Conservation (phyloP, 2,113 vertebrate species). For the Elaphurus davidianus region DNA sequence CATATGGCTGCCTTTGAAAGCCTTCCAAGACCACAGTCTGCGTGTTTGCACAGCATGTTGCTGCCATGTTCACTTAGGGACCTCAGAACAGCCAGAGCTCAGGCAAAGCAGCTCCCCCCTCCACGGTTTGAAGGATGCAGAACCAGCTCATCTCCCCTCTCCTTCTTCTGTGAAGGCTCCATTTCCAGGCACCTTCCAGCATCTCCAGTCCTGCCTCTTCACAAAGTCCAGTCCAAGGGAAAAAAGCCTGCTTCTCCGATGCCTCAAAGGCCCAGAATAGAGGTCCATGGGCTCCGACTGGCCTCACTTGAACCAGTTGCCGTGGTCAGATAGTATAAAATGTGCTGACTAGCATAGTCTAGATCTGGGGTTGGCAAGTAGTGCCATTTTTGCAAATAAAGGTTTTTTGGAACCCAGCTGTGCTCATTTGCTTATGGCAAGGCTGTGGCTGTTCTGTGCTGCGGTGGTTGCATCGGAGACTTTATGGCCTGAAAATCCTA, state of each 20-base stretch:
- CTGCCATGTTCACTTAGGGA: not conserved
- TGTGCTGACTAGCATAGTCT: not conserved
- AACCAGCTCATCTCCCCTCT: not conserved
- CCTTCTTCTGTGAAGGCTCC: not conserved
- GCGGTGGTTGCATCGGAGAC: not conserved
- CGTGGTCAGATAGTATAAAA: not conserved
- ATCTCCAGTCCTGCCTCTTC: not conserved
- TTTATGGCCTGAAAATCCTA: not conserved
- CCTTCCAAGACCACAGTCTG: not conserved
- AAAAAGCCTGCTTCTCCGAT: not conserved
- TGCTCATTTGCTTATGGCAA: not conserved
- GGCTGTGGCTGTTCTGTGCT: not conserved
- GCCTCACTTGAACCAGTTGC: not conserved
- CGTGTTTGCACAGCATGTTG: not conserved
- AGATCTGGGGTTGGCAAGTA: not conserved
- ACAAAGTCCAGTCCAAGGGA: not conserved
- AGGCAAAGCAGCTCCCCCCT: not conserved
- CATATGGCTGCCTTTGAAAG: slow-evolving; percentile 8
- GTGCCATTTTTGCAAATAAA: not conserved
- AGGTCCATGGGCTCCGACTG: not conserved
- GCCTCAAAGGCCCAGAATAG: not conserved
- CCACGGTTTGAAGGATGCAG: not conserved
- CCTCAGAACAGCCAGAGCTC: not conserved
- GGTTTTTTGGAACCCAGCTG: not conserved
- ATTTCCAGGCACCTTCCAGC: not conserved